Evolutionary conservation across 2,113 vertebrate genomes (phyloP).

Genomic region (Rhinoderma darwinii): DNA sequence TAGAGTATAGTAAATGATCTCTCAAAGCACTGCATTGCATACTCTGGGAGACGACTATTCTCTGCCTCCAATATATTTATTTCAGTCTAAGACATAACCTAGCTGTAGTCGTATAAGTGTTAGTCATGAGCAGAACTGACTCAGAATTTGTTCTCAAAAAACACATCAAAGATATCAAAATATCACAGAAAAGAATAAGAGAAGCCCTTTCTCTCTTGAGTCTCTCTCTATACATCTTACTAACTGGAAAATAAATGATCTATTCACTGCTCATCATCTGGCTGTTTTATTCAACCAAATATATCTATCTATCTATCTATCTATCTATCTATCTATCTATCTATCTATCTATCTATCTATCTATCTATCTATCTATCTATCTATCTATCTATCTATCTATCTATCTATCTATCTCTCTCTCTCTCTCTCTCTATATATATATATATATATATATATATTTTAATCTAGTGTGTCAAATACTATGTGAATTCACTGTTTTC

Average conservation of each 20-base stretch:
- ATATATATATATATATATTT: no score
- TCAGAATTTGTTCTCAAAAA: slow-evolving; percentile 38
- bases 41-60: background rate
- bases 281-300: background rate
- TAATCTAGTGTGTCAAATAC: background rate
- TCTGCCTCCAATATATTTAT: background rate
- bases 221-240: background rate
- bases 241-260: background rate
- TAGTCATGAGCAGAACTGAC: slow-evolving; percentile 32
- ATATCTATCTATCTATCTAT: no score
- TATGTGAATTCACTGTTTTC: background rate
- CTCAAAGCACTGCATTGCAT: background rate
- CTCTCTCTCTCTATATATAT: no score
- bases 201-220: background rate
- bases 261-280: background rate
- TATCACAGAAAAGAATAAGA: slow-evolving; percentile 21
- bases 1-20: background rate
- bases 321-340: no score
- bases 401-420: no score
- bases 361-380: no score
- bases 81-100: background rate
- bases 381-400: no score
- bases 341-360: no score
- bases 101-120: slow-evolving; percentile 22
- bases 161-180: slow-evolving; percentile 28